Percentiles rank a stretch among this genome's conserved stretches.
These are phyloP conservation scores for Anarsia innoxiella DNA, from an alignment of 2,888 invertebrate species.

Conservation along the genomic window DNA sequence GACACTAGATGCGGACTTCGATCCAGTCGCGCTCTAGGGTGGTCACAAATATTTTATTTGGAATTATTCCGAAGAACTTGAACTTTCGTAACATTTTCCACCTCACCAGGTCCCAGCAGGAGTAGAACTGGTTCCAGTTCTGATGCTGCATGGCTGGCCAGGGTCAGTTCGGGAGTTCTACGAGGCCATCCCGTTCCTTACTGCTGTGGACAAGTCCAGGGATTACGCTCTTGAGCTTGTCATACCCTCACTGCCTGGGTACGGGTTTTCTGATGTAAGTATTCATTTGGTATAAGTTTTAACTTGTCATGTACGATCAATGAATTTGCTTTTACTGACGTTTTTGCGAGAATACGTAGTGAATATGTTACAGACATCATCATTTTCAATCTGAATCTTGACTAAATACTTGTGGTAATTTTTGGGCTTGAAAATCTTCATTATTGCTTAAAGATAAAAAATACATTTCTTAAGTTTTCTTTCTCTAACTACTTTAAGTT, in stretches of 20 bases:
- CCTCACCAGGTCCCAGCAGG: slow-evolving; percentile 46
- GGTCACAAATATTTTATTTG: too few species aligned
- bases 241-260: slow-evolving; percentile 63
- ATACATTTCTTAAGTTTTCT: not conserved
- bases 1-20: too few species aligned
- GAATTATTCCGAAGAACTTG: too few species aligned
- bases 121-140: slow-evolving; percentile 75
- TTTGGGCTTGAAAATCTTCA: not conserved
- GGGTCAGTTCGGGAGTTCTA: slow-evolving; percentile 83
- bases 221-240: slow-evolving; percentile 68
- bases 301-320: too few species aligned
- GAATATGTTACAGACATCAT: not conserved
- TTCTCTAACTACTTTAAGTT: too few species aligned
- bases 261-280: slow-evolving; percentile 38
- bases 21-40: too few species aligned
- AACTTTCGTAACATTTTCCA: not conserved
- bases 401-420: not conserved
- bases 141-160: slow-evolving; percentile 89
- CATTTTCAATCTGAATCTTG: not conserved
- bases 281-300: too few species aligned
- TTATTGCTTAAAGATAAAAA: not conserved
- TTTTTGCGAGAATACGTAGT: not conserved
- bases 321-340: not conserved
- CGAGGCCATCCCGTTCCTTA: slow-evolving; percentile 76
- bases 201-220: slow-evolving; percentile 44